Percentiles rank a stretch among this genome's conserved stretches.
Conservation (phyloP, 1,140 invertebrate genomes). For the Drosophila littoralis region DNA sequence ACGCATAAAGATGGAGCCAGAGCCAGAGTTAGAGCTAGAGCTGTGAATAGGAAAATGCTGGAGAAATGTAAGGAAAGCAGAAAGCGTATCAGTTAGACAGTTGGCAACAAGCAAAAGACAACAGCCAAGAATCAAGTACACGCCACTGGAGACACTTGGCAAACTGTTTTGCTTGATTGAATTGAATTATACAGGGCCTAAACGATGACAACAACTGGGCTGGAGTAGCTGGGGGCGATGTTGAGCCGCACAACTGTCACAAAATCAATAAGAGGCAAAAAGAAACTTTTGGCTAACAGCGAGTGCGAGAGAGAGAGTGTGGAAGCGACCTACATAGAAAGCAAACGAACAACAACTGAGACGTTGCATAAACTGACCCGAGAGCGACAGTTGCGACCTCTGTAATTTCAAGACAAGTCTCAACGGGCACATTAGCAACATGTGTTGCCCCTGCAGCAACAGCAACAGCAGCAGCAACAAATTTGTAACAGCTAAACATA, state of each 20-base stretch:
- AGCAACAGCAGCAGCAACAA: constrained; percentile 35
- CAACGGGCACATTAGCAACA: constrained; percentile 78
- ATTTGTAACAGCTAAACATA: constrained; percentile 41
- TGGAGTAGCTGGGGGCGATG: neutral
- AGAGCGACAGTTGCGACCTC: constrained; percentile 59
- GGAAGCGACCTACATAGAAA: constrained; percentile 16
- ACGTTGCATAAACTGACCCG: constrained; percentile 41
- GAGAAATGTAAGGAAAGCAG: constrained; percentile 3
- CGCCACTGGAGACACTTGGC: constrained; percentile 75
- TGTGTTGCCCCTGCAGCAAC: constrained; percentile 68
- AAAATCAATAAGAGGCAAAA: constrained; percentile 67
- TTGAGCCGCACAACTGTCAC: constrained; percentile 62
- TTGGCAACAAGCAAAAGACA: constrained; percentile 38
- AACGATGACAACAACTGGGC: constrained; percentile 43
- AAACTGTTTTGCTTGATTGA: constrained; percentile 77
- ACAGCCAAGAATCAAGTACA: constrained; percentile 66
- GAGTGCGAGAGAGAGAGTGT: neutral
- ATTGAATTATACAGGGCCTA: constrained; percentile 73
- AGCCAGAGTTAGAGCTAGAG: neutral
- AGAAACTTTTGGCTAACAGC: constrained; percentile 32
- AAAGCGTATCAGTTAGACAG: constrained; percentile 44
- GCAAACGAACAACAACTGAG: constrained; percentile 23
- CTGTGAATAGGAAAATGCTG: neutral
- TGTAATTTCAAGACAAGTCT: constrained; percentile 78
- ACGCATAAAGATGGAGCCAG: neutral